Evolutionary conservation across 2,113 vertebrate species (phyloP).

Genomic region (Eurypyga helias): DNA sequence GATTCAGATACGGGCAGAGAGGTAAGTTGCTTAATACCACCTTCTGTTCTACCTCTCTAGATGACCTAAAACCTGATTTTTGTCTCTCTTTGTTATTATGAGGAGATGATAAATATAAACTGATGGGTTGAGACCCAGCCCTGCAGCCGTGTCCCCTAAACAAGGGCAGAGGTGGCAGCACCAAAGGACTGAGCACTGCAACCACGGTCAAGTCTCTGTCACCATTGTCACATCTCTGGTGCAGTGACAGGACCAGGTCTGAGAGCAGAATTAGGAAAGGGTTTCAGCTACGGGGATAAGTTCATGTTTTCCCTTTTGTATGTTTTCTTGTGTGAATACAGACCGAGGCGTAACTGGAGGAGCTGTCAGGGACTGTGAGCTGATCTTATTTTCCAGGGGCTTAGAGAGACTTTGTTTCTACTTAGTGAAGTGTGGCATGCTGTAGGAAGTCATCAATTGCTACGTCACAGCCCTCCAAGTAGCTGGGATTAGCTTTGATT

Average conservation of each 20-base stretch:
- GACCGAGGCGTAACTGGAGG: background rate
- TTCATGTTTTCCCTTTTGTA: background rate
- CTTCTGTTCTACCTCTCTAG: background rate
- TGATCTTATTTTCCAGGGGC: background rate
- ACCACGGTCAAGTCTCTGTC: background rate
- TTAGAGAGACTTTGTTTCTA: background rate
- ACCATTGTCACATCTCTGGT: rapidly evolving
- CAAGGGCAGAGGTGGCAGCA: background rate
- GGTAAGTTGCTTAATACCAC: background rate
- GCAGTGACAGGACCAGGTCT: background rate
- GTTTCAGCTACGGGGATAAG: background rate
- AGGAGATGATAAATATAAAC: background rate
- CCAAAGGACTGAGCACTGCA: background rate
- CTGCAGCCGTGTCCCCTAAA: background rate
- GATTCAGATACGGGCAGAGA: background rate
- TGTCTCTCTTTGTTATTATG: background rate
- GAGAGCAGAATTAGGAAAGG: background rate
- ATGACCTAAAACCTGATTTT: background rate
- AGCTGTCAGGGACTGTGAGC: background rate
- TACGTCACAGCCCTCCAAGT: background rate
- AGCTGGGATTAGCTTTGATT: background rate
- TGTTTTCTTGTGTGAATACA: background rate
- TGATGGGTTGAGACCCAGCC: background rate
- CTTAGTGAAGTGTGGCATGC: background rate
- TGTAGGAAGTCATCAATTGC: background rate